Evolutionary conservation across 1,140 invertebrate species (phyloP).

Genomic region (Drosophila biarmipes): DNA sequence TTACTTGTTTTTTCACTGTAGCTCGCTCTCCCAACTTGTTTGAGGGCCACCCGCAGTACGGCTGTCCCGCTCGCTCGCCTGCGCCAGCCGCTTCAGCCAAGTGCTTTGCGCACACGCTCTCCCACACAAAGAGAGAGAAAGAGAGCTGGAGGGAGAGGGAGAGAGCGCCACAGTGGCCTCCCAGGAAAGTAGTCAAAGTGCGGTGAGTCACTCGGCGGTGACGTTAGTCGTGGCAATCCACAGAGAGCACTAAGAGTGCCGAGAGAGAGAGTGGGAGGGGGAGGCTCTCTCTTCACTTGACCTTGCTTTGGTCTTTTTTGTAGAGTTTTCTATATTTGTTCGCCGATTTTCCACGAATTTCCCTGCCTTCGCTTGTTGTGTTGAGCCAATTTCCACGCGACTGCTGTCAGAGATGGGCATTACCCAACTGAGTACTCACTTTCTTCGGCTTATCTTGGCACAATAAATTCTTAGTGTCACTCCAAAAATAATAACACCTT

Average conservation of each 20-base stretch:
- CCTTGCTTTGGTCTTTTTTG: constrained; percentile 79
- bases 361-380: constrained; percentile 9
- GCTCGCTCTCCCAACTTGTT: constrained; percentile 32
- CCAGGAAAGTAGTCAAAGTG: constrained; percentile 34
- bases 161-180: constrained; percentile 43
- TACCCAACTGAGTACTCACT: not conserved
- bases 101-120: constrained; percentile 63
- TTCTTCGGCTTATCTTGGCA: not conserved
- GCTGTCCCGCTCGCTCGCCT: constrained; percentile 19
- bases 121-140: constrained; percentile 43
- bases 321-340: constrained; percentile 72
- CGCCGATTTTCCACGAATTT: constrained; percentile 69
- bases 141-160: not conserved
- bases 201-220: constrained; percentile 66
- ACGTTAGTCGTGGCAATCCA: constrained; percentile 45
- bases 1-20: constrained; percentile 6
- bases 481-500: not conserved
- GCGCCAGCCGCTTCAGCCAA: constrained; percentile 17
- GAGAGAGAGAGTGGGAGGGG: constrained; percentile 1
- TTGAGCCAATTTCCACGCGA: constrained; percentile 50
- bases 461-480: not conserved
- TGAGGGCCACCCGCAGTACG: constrained; percentile 15
- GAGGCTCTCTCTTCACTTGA: constrained; percentile 53
- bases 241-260: constrained; percentile 18
- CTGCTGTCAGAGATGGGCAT: constrained; percentile 20